Evolutionary conservation across 2,797 vertebrate species (phyloP).

Genomic region (Loris lydekkerianus): DNA sequence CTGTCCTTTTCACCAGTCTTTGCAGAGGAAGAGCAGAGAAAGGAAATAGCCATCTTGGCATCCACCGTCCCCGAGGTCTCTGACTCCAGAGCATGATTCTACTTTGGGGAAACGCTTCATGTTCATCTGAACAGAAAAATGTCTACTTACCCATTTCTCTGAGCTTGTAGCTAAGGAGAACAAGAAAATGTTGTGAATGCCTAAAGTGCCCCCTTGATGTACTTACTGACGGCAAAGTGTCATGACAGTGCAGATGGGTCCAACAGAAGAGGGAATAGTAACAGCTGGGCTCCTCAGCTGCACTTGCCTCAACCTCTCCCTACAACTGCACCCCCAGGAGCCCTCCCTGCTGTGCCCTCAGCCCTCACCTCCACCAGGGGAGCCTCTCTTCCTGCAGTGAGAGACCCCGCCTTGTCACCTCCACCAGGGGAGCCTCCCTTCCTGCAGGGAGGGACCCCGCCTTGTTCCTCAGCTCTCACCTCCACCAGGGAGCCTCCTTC

Average conservation of each 20-base stretch:
- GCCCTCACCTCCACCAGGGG: too few relatives aligned
- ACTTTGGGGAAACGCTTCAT: rapidly evolving
- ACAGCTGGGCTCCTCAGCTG: neutral
- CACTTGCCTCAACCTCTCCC: too few relatives aligned
- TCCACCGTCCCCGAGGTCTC: neutral
- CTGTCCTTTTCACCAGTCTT: neutral
- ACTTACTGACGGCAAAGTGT: too few relatives aligned
- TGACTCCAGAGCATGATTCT: rapidly evolving
- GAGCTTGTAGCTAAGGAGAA: too few relatives aligned
- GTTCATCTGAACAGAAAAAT: neutral
- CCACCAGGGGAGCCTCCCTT: neutral
- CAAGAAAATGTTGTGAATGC: rapidly evolving
- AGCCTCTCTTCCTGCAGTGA: neutral
- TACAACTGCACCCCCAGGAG: neutral
- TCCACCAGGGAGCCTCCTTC: too few relatives aligned
- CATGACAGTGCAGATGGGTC: neutral
- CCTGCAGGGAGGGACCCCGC: neutral
- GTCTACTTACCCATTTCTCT: rapidly evolving
- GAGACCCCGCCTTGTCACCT: neutral
- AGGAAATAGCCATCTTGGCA: too few relatives aligned
- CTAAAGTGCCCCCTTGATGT: rapidly evolving
- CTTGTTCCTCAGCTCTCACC: neutral
- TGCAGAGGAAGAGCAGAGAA: rapidly evolving
- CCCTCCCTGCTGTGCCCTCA: too few relatives aligned
- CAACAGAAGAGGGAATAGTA: neutral